Conservation (phyloP, 2,797 vertebrate species). For the Orestias chungarensis region DNA sequence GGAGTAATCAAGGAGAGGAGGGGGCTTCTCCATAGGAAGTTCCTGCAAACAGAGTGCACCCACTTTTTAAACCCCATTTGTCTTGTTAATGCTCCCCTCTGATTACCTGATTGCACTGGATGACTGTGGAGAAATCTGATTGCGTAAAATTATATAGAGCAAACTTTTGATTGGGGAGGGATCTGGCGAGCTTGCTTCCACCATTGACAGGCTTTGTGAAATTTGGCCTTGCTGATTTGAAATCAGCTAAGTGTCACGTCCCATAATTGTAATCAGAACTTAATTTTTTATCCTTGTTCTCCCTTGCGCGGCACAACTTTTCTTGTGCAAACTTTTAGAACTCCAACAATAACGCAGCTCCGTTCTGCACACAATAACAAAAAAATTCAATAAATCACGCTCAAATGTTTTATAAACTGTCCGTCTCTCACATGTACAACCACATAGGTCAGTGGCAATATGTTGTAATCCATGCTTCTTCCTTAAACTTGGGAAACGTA, state of each 20-base stretch:
- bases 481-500: background rate
- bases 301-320: slow-evolving; percentile 75
- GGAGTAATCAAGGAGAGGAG: slow-evolving; percentile 78
- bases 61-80: slow-evolving; percentile 87
- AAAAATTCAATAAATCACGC: slow-evolving; percentile 31
- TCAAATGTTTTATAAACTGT: slow-evolving; percentile 8
- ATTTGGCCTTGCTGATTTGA: slow-evolving; percentile 86
- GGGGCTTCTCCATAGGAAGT: slow-evolving; percentile 83
- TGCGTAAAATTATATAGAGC: slow-evolving; percentile 88
- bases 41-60: slow-evolving; percentile 86
- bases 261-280: slow-evolving; percentile 87
- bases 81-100: slow-evolving; percentile 87
- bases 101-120: slow-evolving; percentile 89
- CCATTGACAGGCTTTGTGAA: slow-evolving; percentile 83
- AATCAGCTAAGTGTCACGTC: slow-evolving; percentile 85
- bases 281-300: slow-evolving; percentile 76
- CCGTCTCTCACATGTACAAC: slow-evolving; percentile 30
- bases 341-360: slow-evolving; percentile 70
- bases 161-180: slow-evolving; percentile 87
- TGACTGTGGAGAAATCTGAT: slow-evolving; percentile 90
- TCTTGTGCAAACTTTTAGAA: slow-evolving; percentile 66
- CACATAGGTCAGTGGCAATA: slow-evolving; percentile 21
- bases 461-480: background rate
- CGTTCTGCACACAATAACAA: slow-evolving; percentile 52
- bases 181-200: slow-evolving; percentile 80